A percentile compares a stretch with the other conserved stretches of the same genome.
phyloP scores from a whole-genome alignment of 2,797 vertebrate species.

The Lagocephalus sceleratus region DNA sequence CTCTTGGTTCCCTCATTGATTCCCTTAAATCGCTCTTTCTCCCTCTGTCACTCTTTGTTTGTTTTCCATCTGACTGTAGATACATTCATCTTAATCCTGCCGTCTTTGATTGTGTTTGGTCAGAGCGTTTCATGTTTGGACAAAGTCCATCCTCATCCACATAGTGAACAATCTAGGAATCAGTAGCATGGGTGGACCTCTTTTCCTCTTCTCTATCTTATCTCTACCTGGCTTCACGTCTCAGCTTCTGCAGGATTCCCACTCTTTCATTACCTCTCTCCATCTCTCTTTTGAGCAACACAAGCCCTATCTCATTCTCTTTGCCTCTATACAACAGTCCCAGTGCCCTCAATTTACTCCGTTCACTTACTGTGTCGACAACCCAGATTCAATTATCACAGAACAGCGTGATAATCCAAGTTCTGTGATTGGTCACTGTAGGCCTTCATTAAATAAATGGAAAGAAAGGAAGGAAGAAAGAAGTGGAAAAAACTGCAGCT shows the following conservation, averaged over 20 bases:
- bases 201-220: not conserved
- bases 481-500: slow-evolving; percentile 13
- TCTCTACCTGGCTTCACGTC: slow-evolving; percentile 4
- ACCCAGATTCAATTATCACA: slow-evolving; percentile 63
- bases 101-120: slow-evolving; percentile 6
- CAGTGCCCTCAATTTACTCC: slow-evolving; percentile 15
- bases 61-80: slow-evolving; percentile 7
- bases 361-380: slow-evolving; percentile 49
- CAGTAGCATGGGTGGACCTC: not conserved
- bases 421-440: slow-evolving; percentile 55
- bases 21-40: slow-evolving; percentile 27
- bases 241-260: slow-evolving; percentile 5
- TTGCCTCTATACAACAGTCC: slow-evolving; percentile 12
- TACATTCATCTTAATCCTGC: slow-evolving; percentile 14
- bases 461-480: slow-evolving; percentile 22
- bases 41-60: slow-evolving; percentile 28
- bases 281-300: slow-evolving; percentile 19
- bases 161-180: not conserved
- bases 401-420: slow-evolving; percentile 52
- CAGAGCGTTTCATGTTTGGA: not conserved
- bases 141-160: not conserved
- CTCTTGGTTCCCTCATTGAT: not conserved
- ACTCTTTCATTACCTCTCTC: not conserved
- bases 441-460: slow-evolving; percentile 37
- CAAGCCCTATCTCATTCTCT: slow-evolving; percentile 7